phyloP scores from a whole-genome alignment of 2,797 vertebrate species.

The Macropus fuliginosus region DNA sequence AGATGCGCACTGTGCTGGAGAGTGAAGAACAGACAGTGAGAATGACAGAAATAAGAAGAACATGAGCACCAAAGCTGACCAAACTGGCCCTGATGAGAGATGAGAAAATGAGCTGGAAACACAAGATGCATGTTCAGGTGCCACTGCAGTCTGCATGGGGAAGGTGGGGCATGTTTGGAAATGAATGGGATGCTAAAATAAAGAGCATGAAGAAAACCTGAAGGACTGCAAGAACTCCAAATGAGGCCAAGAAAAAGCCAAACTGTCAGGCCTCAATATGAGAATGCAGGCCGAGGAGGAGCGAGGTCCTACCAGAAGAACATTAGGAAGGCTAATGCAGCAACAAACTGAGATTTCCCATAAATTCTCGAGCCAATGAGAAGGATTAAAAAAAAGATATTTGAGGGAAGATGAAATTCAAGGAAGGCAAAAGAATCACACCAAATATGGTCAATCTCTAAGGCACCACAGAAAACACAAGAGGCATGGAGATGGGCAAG shows the following conservation, averaged over 20 bases:
- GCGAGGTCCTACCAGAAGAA: not conserved
- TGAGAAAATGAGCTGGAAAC: not conserved
- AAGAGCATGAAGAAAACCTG: not conserved
- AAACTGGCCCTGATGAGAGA: not conserved
- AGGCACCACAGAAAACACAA: not conserved
- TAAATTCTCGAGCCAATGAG: not conserved
- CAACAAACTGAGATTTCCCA: not conserved
- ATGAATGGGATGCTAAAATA: not conserved
- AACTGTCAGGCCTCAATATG: not conserved
- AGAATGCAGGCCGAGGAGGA: no score
- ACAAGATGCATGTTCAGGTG: not conserved
- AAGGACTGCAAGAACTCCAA: not conserved
- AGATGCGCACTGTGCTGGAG: not conserved
- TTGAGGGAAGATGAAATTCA: not conserved
- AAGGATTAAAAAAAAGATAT: not conserved
- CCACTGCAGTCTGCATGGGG: not conserved
- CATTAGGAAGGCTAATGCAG: not conserved
- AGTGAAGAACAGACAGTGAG: not conserved
- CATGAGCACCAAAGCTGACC: not conserved
- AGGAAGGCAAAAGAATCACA: not conserved
- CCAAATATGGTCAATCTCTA: not conserved
- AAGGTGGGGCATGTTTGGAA: not conserved
- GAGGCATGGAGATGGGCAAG: not conserved
- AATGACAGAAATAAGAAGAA: not conserved
- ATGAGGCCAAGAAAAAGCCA: not conserved